Evolutionary conservation across 2,888 invertebrate species (phyloP), one percentile per base, ranked within the genome.

Genomic region (Globia sparganii): DNA sequence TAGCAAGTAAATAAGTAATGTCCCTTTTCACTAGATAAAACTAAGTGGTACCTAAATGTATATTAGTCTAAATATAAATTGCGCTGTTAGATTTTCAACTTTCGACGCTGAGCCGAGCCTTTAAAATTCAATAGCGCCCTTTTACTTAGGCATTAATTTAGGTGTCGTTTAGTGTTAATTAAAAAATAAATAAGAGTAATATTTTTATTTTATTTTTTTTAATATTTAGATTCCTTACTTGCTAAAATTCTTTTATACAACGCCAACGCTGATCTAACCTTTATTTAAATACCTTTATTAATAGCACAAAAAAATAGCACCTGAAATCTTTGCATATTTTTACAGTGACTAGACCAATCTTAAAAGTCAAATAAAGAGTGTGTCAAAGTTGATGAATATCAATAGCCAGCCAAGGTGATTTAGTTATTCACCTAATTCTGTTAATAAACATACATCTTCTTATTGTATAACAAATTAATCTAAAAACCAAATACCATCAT

Each of bases 311-410:
- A n/a, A n/a, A n/a, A n/a, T n/a, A n/a, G n/a, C 37, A 46, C 62
- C n/a, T 62, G 28, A 61, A 15, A 78, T 71, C 28, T 56, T 46
- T 37, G 62, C 64, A 80, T 64, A 73, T 43, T n/a, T 58, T 46
- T 18, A 21, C 4, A 28, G 64, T 73, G 64, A 73, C 64, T 64
- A 9, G n/a, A 64, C 15, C 46, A 34, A 64, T n/a, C 0, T 65
- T 56, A 62, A 78, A 79, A 79, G 37, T 66, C 53, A 69, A 43
- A 61, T 43, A 21, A 69, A 72, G 69, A 66, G 58, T 79, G 84
- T 74, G 81, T 82, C 75, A 84, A 72, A 84, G 84, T 79, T 79
- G 43, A 70, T 59, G 9, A 46, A 72, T 65, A 75, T 53, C 4
- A 72, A 70, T 65, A 58, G 53, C 61, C 58, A 67, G 28, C 6